Conservation (phyloP, 2,888 invertebrate genomes). For the Drosophila demipolita region DNA sequence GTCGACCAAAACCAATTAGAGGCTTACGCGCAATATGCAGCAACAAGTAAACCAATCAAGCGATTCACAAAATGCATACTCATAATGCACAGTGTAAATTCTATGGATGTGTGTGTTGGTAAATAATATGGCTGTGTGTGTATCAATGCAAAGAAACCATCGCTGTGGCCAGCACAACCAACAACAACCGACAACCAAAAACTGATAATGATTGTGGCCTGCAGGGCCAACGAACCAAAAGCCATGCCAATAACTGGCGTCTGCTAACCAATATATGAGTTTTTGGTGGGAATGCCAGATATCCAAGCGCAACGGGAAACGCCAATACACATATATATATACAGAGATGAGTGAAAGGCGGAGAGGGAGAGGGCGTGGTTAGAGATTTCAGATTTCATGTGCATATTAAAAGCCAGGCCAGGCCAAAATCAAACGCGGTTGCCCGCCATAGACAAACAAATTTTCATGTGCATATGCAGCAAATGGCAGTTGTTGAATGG, state of each 20-base stretch:
- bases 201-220: conserved; percentile 80
- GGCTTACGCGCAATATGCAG: conserved; percentile 20
- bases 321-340: not conserved
- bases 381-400: conserved; percentile 63
- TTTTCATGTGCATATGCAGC: conserved; percentile 68
- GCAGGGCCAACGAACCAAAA: conserved; percentile 58
- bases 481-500: conserved; percentile 52
- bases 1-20: conserved; percentile 52
- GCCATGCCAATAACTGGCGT: conserved; percentile 75
- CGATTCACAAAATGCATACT: conserved; percentile 34
- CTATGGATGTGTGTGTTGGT: not conserved
- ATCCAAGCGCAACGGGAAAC: conserved; percentile 2
- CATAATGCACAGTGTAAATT: conserved; percentile 46
- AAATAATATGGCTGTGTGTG: conserved; percentile 4
- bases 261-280: conserved; percentile 64
- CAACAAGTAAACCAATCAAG: conserved; percentile 57
- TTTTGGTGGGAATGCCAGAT: conserved; percentile 31
- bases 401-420: conserved; percentile 71
- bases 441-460: conserved; percentile 71
- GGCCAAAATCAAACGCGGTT: conserved; percentile 67
- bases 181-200: conserved; percentile 60
- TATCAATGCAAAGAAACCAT: conserved; percentile 36
- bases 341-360: not conserved
- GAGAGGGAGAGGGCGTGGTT: conserved; percentile 7
- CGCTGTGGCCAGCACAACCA: conserved; percentile 37